Base-by-base conservation (phyloP, 2,888 invertebrate genomes). In the Neocrepidodera transversa region DNA sequence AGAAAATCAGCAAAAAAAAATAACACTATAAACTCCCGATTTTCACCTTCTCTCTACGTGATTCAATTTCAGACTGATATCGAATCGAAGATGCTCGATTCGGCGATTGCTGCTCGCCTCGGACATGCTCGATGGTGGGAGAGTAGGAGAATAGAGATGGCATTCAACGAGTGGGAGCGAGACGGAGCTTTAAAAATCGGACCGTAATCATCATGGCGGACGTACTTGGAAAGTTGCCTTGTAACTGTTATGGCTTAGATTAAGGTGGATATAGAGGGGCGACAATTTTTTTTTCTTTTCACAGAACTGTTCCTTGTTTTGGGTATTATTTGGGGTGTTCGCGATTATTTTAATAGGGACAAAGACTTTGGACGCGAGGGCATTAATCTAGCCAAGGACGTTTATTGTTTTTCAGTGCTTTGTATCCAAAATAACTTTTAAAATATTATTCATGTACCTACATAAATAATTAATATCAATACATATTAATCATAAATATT, bases 131-230 rank as follows among this genome's bases (percentile, higher is more conserved):
- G 53, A 42, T 48, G 47, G 28, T 14, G 6, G 35, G 53, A 42
- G 60, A 60, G 60, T 54, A 59, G 49, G 54, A 36, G 35, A 52
- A 26, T 17, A 26, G 18, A 45, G 57, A 56, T 47, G 43, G 13
- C 32, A 36, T 43, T 11, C 20, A 8, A 30, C 38, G 52, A 11
- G 62, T 57, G 55, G 48, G 63, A 64, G 50, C 55, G 50, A 59
- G 62, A 56, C 38, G 56, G 48, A 48, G 30, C 36, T 32, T 18
- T 53, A 30, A 64, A 68, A 68, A 66, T 53, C 66, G 66, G 65
- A 62, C 60, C 35, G 70, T 68, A 68, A 68, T 68, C 68, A 68
- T 67, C 66, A 67, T 68, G 70, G 70, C 68, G 63, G 67, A 52
- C 61, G 63, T 60, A 65, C 66, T 68, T 70, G 66, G 67, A 70